phyloP scores from a whole-genome alignment of 1,140 invertebrate species.

The Phortica variegata region DNA sequence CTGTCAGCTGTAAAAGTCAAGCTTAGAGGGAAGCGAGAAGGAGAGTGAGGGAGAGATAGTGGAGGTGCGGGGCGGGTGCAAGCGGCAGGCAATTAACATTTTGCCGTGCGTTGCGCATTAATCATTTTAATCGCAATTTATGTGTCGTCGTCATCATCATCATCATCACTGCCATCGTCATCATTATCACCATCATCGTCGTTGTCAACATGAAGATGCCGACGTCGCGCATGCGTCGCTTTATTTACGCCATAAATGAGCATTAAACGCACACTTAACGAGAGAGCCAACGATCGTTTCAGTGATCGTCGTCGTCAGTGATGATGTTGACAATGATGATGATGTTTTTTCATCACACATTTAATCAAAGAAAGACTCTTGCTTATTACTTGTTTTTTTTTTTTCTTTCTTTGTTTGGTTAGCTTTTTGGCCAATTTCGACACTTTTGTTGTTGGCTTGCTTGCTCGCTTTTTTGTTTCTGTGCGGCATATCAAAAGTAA shows the following conservation, averaged over 20 bases:
- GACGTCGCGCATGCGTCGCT: not conserved
- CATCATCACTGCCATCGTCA: no score
- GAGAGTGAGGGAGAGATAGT: not conserved
- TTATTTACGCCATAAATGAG: conserved; percentile 38
- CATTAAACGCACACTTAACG: conserved; percentile 37
- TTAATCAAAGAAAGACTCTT: conserved; percentile 13
- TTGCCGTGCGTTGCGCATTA: conserved; percentile 52
- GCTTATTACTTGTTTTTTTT: no score
- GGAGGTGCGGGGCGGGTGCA: conserved; percentile 15
- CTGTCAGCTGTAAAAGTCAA: no score
- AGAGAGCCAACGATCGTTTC: no score
- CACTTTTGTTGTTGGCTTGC: conserved; percentile 28
- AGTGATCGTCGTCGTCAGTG: not conserved
- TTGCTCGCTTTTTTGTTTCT: no score
- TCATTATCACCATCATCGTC: no score
- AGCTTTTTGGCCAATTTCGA: conserved; percentile 23
- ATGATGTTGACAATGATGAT: no score
- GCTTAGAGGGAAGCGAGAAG: not conserved
- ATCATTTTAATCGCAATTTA: conserved; percentile 55
- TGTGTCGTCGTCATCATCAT: conserved; percentile 50
- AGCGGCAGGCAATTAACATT: conserved; percentile 46
- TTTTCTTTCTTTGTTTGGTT: no score
- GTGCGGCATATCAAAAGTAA: conserved; percentile 45
- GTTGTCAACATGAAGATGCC: conserved; percentile 40
- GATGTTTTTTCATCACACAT: not conserved